Percentiles rank a stretch among this genome's conserved stretches.
Evolutionary conservation across 2,797 vertebrate genomes (phyloP).

Genomic region (Hoplostethus atlanticus): DNA sequence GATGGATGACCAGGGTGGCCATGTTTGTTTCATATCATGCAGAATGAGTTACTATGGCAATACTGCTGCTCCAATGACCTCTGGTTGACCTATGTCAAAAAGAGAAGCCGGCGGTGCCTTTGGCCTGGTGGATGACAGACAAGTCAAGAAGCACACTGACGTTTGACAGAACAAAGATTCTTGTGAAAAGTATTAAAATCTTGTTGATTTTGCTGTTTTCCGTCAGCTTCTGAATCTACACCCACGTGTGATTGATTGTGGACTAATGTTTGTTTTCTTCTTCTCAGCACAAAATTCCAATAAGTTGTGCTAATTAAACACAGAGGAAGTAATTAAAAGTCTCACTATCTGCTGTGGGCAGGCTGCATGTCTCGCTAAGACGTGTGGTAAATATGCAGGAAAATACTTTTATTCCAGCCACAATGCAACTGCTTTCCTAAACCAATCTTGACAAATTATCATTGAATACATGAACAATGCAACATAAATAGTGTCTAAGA

Average conservation of each 20-base stretch:
- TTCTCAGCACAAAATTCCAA: conserved; percentile 69
- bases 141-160: neutral
- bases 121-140: conserved; percentile 38
- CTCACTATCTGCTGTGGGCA: conserved; percentile 74
- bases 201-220: conserved; percentile 8
- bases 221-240: conserved; percentile 16
- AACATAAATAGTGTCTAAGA: conserved; percentile 3
- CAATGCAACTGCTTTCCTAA: conserved; percentile 21
- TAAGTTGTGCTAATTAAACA: conserved; percentile 80
- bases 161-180: conserved; percentile 12
- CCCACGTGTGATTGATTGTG: conserved; percentile 55
- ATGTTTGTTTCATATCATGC: conserved; percentile 76
- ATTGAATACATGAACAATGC: conserved; percentile 30
- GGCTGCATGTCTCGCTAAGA: conserved; percentile 59
- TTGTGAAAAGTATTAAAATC: conserved; percentile 18
- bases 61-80: conserved; percentile 55
- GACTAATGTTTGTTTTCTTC: conserved; percentile 67
- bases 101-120: conserved; percentile 56
- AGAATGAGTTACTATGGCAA: conserved; percentile 65
- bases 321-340: conserved; percentile 78
- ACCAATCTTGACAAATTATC: conserved; percentile 31
- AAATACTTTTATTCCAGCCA: conserved; percentile 48
- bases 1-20: conserved; percentile 76
- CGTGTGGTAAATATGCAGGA: conserved; percentile 57
- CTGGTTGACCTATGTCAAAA: conserved; percentile 61